A percentile compares a stretch with the other conserved stretches of the same genome.
Conservation (phyloP, 2,113 vertebrate species). For the Myrmophylax atrothorax region DNA sequence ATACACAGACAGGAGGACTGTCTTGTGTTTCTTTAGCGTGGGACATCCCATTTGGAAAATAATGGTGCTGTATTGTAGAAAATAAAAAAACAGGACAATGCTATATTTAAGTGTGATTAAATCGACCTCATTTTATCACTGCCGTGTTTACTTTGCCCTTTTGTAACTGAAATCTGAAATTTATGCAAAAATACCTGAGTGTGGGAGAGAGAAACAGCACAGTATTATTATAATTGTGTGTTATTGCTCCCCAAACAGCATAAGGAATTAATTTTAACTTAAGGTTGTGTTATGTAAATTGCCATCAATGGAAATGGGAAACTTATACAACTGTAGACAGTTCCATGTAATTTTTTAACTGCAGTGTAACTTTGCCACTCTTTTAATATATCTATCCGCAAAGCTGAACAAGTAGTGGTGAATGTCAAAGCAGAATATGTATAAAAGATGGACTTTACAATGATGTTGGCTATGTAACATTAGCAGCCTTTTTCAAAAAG, state of each 20-base stretch:
- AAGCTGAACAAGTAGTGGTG: not conserved
- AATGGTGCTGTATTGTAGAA: not conserved
- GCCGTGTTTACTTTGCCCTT: not conserved
- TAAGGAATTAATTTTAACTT: not conserved
- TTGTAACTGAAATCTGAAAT: not conserved
- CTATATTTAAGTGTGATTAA: not conserved
- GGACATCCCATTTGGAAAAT: not conserved
- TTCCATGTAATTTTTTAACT: not conserved
- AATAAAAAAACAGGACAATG: not conserved
- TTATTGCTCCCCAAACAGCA: not conserved
- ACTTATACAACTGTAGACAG: not conserved
- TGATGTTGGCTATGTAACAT: not conserved
- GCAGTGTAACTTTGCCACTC: not conserved
- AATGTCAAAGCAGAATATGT: not conserved
- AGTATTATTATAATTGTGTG: not conserved
- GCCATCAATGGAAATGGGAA: not conserved
- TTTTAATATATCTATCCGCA: not conserved
- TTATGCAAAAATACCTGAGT: not conserved
- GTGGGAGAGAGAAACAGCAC: not conserved
- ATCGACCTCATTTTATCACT: not conserved
- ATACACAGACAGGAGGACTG: not conserved
- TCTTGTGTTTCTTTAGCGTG: not conserved
- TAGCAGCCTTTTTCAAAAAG: not conserved
- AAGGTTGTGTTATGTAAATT: not conserved
- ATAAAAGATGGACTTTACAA: not conserved